Base-by-base conservation (phyloP, 2,888 invertebrate genomes). In the Camponotus fellah region DNA sequence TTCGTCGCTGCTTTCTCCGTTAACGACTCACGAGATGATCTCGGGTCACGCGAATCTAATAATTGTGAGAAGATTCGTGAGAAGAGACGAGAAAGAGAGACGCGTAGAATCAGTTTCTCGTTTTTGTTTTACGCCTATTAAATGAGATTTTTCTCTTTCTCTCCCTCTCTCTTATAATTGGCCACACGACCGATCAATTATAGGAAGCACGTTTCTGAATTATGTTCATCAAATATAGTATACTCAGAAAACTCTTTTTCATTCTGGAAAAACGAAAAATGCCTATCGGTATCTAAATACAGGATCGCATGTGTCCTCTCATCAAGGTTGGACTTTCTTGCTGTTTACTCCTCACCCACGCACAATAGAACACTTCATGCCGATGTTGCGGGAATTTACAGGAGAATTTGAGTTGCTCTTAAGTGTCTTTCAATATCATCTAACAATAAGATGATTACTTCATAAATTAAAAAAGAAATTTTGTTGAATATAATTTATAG, bases 281-380 rank as follows among this genome's bases (percentile, higher is more conserved):
- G 34, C 66, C 75, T 69, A 62, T 75, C 14, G 66, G 71, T 76
- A 71, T 76, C 82, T 85, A 82, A 82, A 64, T 65, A 64, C 49
- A 46, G 37, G 64, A 84, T 84, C 82, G 84, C 84, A 60, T 76
- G 84, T 71, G 76, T 60, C 65, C 60, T 56, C 53, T 69, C 34
- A 69, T 72, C 84, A 82, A 85, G 84, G 82, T 82, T 58, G 81
- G 53, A 32, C 69, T 82, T 82, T 60, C 65, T 72, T 64, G 43
- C 32, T 56, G 46, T 80, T 84, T 80, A 40, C 49, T 60, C 60
- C 40, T 10, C 64, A 71, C n/a, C 69, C 43, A 66, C 80, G 12
- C 46, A 66, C 34, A 37, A 80, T 80, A n/a, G 65, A 56, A 34
- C 37, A 40, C 65, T 10, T 77, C 71, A 32, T 37, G 66, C n/a